Percentiles rank a stretch among this genome's conserved stretches.
Conservation (phyloP, 2,113 vertebrate genomes). For the Rhinolophus ferrumequinum region DNA sequence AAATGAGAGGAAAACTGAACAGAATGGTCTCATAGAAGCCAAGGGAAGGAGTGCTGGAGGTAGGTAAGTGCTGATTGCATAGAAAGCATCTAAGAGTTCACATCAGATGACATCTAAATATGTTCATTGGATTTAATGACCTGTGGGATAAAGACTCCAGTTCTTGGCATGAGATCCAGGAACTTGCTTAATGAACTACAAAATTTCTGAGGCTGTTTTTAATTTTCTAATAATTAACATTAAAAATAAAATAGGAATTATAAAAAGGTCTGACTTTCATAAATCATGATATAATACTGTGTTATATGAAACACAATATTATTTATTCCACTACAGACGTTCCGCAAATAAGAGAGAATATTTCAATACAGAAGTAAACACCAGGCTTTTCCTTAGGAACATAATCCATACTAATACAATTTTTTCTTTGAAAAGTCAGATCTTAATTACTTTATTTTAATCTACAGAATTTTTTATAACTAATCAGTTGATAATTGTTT, state of each 20-base stretch:
- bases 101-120: background rate
- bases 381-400: background rate
- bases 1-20: background rate
- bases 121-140: background rate
- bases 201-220: background rate
- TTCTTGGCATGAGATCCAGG: background rate
- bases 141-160: background rate
- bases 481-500: background rate
- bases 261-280: background rate
- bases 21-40: background rate
- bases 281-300: background rate
- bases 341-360: background rate
- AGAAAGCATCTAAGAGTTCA: background rate
- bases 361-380: background rate
- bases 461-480: background rate
- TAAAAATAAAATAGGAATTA: background rate
- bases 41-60: no score
- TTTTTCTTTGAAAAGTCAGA: conserved; percentile 2
- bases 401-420: background rate
- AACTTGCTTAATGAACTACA: background rate
- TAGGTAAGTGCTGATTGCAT: fast-evolving
- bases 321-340: background rate
- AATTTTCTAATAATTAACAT: background rate
- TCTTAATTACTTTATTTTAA: conserved; percentile 36
- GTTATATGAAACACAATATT: background rate